These are phyloP conservation scores for Drosophila atripex DNA, from an alignment of 2,888 invertebrate species.

Conservation along the genomic window DNA sequence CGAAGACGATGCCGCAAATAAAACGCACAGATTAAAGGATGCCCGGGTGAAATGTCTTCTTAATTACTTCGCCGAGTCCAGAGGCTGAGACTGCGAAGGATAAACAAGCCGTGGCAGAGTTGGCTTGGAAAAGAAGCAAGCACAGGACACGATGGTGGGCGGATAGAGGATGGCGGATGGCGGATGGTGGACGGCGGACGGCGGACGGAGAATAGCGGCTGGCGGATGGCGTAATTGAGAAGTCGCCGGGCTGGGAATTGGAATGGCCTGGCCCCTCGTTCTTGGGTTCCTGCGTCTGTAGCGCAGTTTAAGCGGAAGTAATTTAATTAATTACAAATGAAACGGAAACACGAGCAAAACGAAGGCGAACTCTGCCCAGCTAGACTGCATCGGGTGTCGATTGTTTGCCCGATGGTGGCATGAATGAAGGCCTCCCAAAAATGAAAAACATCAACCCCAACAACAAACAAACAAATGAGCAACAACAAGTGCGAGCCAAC, in stretches of 20 bases:
- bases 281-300: conserved; percentile 44
- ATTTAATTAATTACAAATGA: conserved; percentile 81
- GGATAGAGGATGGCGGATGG: conserved; percentile 17
- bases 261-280: conserved; percentile 5
- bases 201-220: conserved; percentile 27
- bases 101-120: conserved; percentile 28
- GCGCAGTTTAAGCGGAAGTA: conserved; percentile 79
- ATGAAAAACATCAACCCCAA: not conserved
- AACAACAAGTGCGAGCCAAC: conserved; percentile 36
- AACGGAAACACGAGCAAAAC: conserved; percentile 68
- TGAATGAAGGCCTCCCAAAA: not conserved
- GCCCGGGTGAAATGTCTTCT: conserved; percentile 80
- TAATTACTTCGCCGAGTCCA: conserved; percentile 78
- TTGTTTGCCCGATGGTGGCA: conserved; percentile 25
- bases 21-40: conserved; percentile 81
- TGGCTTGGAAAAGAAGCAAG: conserved; percentile 5
- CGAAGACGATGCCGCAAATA: conserved; percentile 62
- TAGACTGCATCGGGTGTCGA: conserved; percentile 33
- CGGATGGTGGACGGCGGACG: conserved; percentile 16
- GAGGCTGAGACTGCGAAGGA: conserved; percentile 35
- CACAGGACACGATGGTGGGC: not conserved
- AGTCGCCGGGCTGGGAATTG: conserved; percentile 56
- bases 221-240: conserved; percentile 64
- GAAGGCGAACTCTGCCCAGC: conserved; percentile 38
- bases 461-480: not conserved